A percentile compares a stretch with the other conserved stretches of the same genome.
These are phyloP conservation scores for Cacoxenus indagator DNA, from an alignment of 2,888 invertebrate genomes.

Conservation along the genomic window DNA sequence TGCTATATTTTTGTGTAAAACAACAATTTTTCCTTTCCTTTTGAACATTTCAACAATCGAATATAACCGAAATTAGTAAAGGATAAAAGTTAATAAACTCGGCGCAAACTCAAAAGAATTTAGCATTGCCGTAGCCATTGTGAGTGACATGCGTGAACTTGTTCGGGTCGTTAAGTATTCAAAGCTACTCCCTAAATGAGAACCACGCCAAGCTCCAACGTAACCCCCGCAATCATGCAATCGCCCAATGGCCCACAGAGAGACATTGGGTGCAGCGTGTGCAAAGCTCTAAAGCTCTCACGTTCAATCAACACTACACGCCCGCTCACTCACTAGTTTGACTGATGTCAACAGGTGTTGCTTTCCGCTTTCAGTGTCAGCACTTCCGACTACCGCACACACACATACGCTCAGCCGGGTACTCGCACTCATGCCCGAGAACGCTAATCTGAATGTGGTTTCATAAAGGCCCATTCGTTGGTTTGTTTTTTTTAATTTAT, in stretches of 20 bases:
- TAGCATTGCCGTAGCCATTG: background rate
- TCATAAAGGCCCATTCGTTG: background rate
- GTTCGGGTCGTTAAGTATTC: background rate
- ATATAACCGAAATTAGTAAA: conserved; percentile 34
- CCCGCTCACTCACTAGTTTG: background rate
- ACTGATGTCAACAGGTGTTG: conserved; percentile 47
- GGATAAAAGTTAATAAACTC: conserved; percentile 44
- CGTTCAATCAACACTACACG: background rate
- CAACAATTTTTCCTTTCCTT: too few species aligned
- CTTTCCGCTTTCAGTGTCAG: conserved; percentile 41
- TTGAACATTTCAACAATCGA: too few species aligned
- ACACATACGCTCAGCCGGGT: background rate
- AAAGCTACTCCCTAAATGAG: background rate
- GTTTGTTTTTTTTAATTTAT: background rate
- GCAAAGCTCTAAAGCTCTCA: conserved; percentile 32
- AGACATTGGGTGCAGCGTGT: conserved; percentile 12
- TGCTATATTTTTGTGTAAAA: too few species aligned
- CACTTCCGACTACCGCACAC: conserved; percentile 15
- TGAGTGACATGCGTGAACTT: conserved; percentile 3
- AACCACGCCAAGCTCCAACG: too few species aligned
- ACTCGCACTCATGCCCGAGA: background rate
- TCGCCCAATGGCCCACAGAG: background rate
- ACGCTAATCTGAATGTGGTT: conserved; percentile 3
- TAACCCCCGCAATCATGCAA: too few species aligned
- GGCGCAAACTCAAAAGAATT: conserved; percentile 15